Base-by-base conservation (phyloP, 2,888 invertebrate genomes). In the Schizotus pectinicornis region DNA sequence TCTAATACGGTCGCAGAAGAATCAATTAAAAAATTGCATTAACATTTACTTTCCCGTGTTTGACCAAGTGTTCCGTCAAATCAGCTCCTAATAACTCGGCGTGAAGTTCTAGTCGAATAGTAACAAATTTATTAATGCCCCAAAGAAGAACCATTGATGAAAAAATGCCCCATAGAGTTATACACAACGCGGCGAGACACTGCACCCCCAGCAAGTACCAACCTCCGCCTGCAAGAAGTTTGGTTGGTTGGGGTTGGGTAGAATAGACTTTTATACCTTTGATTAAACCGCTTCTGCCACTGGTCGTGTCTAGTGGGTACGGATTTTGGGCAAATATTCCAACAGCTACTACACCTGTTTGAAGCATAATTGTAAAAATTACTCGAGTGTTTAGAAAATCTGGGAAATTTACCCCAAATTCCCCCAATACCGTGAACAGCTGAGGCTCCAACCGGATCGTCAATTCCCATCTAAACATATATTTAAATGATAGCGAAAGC, bases 381-480 rank as follows among this genome's bases (percentile, higher is more conserved):
- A 22, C 5, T 22, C 3, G 5, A 22, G 2, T 22, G 2, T 22
- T 22, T 7, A 12, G n/a, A n/a, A n/a, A n/a, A n/a, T n/a, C n/a
- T n/a, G n/a, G n/a, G n/a, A n/a, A 11, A 60, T 74, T 79, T 70
- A 86, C 87, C 89, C 89, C 89, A 89, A 49, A 89, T 82, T 0
- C 89, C 89, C 47, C 87, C 85, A n/a, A 87, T 83, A 65, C 94
- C 95, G 73, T 95, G 95, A 1, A 95, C 95, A 0, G 95, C 86
- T 8, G 92, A 88, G 0, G 96, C 96, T 0, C 95, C 94, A 0
- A 96, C 96, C 0, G 96, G 96, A 77, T 94, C 94, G 72, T 96
- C 96, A 0, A 96, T 86, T 7, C 87, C 86, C 61, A 92, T 72
- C 80, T 80, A 55, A 54, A 74, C 67, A 50, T 50, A 42, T 13